A percentile compares a stretch with the other conserved stretches of the same genome.
Conservation (phyloP, 2,797 vertebrate species). For the Gallinago solitaria region DNA sequence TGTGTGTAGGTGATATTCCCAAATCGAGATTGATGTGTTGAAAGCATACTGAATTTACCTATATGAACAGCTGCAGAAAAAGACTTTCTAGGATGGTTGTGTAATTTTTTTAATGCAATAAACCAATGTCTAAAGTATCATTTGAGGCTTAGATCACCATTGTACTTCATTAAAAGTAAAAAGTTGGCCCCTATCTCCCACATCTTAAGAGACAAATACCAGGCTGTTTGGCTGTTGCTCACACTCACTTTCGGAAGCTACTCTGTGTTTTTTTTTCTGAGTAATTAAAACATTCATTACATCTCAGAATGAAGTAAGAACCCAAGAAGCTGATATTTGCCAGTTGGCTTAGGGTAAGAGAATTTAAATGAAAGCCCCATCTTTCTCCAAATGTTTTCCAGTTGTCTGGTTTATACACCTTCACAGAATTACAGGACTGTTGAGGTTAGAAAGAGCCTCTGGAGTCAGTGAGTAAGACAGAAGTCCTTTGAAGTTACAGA, state of each 20-base stretch:
- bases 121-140: not conserved
- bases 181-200: not conserved
- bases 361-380: not conserved
- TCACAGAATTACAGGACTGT: not conserved
- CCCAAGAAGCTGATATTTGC: not conserved
- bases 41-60: not conserved
- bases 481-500: not conserved
- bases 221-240: not conserved
- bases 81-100: not conserved
- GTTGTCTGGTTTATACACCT: not conserved
- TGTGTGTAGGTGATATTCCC: not conserved
- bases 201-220: not conserved
- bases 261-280: not conserved
- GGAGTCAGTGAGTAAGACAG: not conserved
- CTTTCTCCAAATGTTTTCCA: not conserved
- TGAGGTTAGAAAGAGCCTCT: not conserved
- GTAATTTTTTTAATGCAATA: not conserved
- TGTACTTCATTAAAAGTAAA: not conserved
- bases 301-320: not conserved
- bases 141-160: not conserved
- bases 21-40: accelerated
- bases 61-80: not conserved
- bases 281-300: not conserved
- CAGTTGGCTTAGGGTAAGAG: too few relatives aligned
- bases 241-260: not conserved